Evolutionary conservation across 64 coral and sea anemone species (phyloP).

Genomic region (Orbicella faveolata): DNA sequence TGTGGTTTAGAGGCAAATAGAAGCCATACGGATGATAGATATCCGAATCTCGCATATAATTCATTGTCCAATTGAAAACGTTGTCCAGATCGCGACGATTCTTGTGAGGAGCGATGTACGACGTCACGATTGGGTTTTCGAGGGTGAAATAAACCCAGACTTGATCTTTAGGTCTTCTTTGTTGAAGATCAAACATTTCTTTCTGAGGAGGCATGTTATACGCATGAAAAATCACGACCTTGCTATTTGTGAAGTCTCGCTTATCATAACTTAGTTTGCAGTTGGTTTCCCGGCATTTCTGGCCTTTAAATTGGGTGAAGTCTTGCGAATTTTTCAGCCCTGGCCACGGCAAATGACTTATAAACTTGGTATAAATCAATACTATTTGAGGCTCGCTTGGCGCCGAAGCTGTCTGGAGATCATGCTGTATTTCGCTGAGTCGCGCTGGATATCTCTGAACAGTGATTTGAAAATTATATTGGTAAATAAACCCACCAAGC

Average conservation of each 20-base stretch:
- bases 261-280: not conserved
- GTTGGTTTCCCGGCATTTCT: no score
- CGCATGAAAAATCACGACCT: not conserved
- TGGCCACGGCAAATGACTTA: no score
- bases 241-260: not conserved
- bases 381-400: no score
- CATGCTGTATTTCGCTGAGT: no score
- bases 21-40: slow-evolving; percentile 46
- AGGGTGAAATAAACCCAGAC: not conserved
- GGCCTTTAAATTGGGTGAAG: no score
- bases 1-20: not conserved
- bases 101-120: slow-evolving; percentile 1
- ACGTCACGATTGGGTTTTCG: not conserved
- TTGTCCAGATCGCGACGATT: not conserved
- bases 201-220: not conserved
- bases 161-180: not conserved
- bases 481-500: no score
- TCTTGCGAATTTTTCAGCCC: no score
- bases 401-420: no score
- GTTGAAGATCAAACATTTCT: not conserved
- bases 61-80: slow-evolving; percentile 65
- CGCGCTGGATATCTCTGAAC: no score
- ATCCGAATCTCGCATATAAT: slow-evolving; percentile 46
- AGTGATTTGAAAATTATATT: no score
- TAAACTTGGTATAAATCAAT: no score